Conservation (phyloP, 2,797 vertebrate genomes). For the Gouania willdenowi region DNA sequence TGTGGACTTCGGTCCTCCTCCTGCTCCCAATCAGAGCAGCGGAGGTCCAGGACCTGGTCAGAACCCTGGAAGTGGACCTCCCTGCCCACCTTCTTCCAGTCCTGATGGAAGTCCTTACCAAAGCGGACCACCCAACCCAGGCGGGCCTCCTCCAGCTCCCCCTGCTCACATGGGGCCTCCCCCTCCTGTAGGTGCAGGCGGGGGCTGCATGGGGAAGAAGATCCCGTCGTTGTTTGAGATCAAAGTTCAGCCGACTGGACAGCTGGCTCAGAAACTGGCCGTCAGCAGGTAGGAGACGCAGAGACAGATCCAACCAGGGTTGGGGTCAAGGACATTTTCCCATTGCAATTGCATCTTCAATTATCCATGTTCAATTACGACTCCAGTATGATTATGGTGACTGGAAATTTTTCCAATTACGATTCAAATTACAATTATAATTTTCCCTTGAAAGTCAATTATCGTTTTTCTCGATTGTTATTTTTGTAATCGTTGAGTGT, state of each 20-base stretch:
- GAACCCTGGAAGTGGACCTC: slow-evolving; percentile 51
- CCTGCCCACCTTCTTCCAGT: slow-evolving; percentile 42
- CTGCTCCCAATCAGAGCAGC: slow-evolving; percentile 53
- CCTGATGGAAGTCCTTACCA: slow-evolving; percentile 68
- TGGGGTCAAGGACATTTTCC: no score
- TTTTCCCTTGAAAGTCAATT: no score
- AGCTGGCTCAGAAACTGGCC: slow-evolving; percentile 91
- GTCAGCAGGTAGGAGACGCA: slow-evolving; percentile 82
- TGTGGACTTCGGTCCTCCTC: slow-evolving; percentile 58
- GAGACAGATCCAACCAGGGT: no score
- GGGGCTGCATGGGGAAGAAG: slow-evolving; percentile 73
- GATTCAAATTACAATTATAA: no score
- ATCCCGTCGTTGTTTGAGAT: slow-evolving; percentile 94
- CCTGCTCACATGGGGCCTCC: slow-evolving; percentile 76
- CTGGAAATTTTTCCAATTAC: no score
- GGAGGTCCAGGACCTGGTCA: slow-evolving; percentile 48
- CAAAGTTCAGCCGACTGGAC: slow-evolving; percentile 90
- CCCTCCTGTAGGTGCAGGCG: slow-evolving; percentile 40
- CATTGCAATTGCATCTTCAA: no score
- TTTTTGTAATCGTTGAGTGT: no score
- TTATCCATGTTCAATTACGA: no score
- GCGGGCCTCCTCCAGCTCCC: slow-evolving; percentile 46
- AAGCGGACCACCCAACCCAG: slow-evolving; percentile 59
- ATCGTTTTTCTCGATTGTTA: no score
- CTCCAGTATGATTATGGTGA: no score